phyloP scores from a whole-genome alignment of 2,113 vertebrate species.

The Odobenus rosmarus region DNA sequence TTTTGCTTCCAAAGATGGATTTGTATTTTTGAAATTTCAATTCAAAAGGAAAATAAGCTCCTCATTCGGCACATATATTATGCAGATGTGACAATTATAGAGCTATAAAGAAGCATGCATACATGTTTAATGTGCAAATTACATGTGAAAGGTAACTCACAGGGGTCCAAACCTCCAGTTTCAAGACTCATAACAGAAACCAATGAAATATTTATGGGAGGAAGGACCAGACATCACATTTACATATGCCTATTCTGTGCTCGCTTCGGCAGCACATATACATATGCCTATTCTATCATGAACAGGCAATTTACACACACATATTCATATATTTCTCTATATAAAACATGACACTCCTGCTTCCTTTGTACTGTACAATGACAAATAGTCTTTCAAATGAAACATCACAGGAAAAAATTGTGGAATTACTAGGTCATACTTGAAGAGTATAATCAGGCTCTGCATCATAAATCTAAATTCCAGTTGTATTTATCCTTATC shows the following conservation, averaged over 20 bases:
- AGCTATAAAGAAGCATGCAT: constrained; percentile 47
- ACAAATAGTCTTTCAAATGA: constrained; percentile 39
- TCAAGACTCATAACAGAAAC: constrained; percentile 42
- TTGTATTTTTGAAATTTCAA: constrained; percentile 65
- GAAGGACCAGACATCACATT: not conserved
- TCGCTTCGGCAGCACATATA: not conserved
- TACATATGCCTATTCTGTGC: not conserved
- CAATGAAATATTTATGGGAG: constrained; percentile 60
- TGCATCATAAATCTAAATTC: constrained; percentile 31
- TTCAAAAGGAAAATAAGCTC: constrained; percentile 58
- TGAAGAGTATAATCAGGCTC: constrained; percentile 11
- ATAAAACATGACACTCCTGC: not conserved
- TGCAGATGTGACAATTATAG: constrained; percentile 60
- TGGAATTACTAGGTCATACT: constrained; percentile 23
- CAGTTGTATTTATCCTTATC: constrained; percentile 13
- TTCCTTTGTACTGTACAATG: constrained; percentile 14
- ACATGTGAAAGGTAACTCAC: not conserved
- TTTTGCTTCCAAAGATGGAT: constrained; percentile 59
- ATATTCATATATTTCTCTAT: not conserved
- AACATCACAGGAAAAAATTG: not conserved
- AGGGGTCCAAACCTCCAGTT: constrained; percentile 3
- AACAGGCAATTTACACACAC: not conserved
- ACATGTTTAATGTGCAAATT: constrained; percentile 71
- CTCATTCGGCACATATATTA: constrained; percentile 55
- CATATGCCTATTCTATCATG: not conserved